Base-by-base conservation (phyloP, 2,113 vertebrate genomes). In the Petrocephalus zakoni region DNA sequence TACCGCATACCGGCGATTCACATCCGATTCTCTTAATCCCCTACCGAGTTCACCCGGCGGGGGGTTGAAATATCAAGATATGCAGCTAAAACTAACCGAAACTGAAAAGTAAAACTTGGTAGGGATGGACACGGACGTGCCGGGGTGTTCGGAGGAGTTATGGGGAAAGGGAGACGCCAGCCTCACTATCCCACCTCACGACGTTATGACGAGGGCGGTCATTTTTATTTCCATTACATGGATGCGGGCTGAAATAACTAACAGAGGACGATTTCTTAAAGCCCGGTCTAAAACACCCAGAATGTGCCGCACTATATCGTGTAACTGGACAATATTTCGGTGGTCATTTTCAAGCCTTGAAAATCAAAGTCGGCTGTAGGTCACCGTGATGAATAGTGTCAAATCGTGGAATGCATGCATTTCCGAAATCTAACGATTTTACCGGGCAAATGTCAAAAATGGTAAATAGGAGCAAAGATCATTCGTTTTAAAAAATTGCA, bases 291-390 rank as follows among this genome's bases (percentile, higher is more conserved):
- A 81, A 81, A 56, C 17, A 42, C 13, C 1, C 49, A 52, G 13
- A 29, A 86, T 15, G 52, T 13, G 29, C 61, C 2, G 72, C 29
- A 5, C 11, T 53, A 21, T 82, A 88, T 37, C 52, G 56, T n/a
- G 46, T 21, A 49, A n/a, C 46, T 83, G 46, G 17, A 49, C 22
- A 11, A 22, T 42, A 83, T 22, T 83, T 83, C 81, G 19, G 8
- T 83, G 81, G 72, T 78, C 46, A 49, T 47, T 83, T 49, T 83
- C 46, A 83, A 83, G 8, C 8, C 81, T 4, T n/a, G 37, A 49
- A 83, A 83, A 83, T 83, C 81, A 83, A 83, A 83, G 81, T 83
- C 81, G 46, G 81, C 81, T 83, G 81, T 83, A 83, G 81, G 81
- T 83, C 81, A 83, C 81, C 81, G 10, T 47, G 81, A 78, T 78